Evolutionary conservation across 1,140 invertebrate genomes (phyloP).

Genomic region (Stenopsyche tienmushanensis): DNA sequence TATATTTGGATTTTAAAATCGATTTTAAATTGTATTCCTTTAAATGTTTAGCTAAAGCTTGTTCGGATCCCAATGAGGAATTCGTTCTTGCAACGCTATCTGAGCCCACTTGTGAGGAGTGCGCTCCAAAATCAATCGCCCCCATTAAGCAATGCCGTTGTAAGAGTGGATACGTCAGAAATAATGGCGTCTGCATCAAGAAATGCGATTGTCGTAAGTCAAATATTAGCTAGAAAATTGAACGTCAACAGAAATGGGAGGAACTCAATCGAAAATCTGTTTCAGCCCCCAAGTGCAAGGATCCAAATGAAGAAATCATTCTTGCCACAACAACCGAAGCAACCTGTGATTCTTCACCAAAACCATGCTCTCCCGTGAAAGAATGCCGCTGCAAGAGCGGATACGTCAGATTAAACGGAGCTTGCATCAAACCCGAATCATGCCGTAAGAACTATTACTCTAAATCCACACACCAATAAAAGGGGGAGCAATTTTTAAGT

Average conservation of each 20-base stretch:
- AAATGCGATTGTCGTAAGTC: conserved; percentile 12
- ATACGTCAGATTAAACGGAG: conserved; percentile 6
- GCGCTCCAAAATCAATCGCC: neutral
- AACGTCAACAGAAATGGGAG: too few species aligned
- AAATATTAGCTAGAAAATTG: too few species aligned
- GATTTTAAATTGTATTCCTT: neutral
- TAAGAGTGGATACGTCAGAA: conserved; percentile 13
- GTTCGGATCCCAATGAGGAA: conserved; percentile 13
- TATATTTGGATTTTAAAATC: too few species aligned
- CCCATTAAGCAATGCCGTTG: conserved; percentile 14
- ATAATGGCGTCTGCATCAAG: neutral
- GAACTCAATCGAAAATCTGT: neutral
- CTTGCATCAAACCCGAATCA: neutral
- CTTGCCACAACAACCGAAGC: neutral
- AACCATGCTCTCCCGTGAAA: neutral
- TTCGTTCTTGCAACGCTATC: neutral
- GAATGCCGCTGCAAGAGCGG: conserved; percentile 17
- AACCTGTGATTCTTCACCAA: neutral
- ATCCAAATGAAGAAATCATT: conserved; percentile 11
- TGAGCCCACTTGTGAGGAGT: conserved; percentile 9
- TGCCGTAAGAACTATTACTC: conserved; percentile 10
- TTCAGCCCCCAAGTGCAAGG: neutral
- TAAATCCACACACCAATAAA: neutral
- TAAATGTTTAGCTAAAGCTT: conserved; percentile 8
- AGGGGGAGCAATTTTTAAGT: too few species aligned